Evolutionary conservation across 2,888 invertebrate species (phyloP), one percentile per base, ranked within the genome.

Genomic region (Synanthedon vespiformis): DNA sequence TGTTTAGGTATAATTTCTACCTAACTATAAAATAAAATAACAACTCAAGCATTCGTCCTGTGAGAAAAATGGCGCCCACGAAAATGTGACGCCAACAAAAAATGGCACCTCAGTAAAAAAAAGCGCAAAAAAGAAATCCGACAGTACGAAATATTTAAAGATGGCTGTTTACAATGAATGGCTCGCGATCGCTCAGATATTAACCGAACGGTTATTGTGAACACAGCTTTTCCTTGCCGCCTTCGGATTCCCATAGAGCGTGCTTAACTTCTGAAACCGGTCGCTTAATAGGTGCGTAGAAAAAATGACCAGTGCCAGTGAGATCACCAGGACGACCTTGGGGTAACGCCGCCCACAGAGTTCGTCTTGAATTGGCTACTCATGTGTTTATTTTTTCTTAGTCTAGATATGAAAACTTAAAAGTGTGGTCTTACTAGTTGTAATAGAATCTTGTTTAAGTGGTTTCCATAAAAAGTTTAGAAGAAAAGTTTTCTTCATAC

Each of bases 321-420:
- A 85, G 83, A 83, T 86, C 85, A 85, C 68, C 75, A 56, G 47
- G 40, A 48, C 62, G 78, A 65, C 85, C 85, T 85, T 85, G 81
- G 65, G 59, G 64, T 63, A 62, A 64, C 68, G 65, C 64, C 69
- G 66, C 68, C 62, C 60, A 66, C 62, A 63, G 62, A 63, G 72
- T 58, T 56, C 63, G 62, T 57, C 57, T 68, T 69, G 74, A 69
- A 81, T 76, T 80, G 80, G 80, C 64, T 70, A 67, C 64, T 72
- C 68, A 58, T 61, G 62, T 68, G 71, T 64, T 60, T 62, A 68
- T 67, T 67, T 64, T 66, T 69, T 69, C 40, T 14, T 40, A 16
- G 40, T 48, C 47, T 52, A 47, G 44, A 51, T 40, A 51, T 44
- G 44, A 44, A 44, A 3, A 44, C 44, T 44, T 40, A 16, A 50